A percentile compares a stretch with the other conserved stretches of the same genome.
These are phyloP conservation scores for Caenorhabditis briggsae DNA, from an alignment of 1,140 invertebrate species.

Conservation along the genomic window DNA sequence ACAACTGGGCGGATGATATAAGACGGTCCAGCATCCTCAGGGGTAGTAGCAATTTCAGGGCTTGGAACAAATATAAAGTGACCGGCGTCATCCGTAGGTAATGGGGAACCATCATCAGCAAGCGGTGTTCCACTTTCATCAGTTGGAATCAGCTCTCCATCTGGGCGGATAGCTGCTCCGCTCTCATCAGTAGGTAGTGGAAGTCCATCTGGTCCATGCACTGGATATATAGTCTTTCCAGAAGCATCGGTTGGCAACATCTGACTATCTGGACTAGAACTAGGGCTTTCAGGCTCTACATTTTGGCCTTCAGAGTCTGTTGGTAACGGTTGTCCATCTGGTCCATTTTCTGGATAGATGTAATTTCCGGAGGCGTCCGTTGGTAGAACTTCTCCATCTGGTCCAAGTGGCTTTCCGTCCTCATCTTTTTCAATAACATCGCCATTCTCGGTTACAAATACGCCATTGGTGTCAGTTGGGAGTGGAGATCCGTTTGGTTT, in stretches of 20 bases:
- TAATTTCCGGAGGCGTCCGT: constrained; percentile 61
- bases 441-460: constrained; percentile 52
- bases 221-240: constrained; percentile 59
- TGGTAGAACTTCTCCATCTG: constrained; percentile 62
- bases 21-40: constrained; percentile 17
- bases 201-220: constrained; percentile 55
- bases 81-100: constrained; percentile 63
- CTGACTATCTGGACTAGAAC: constrained; percentile 45
- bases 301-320: constrained; percentile 40
- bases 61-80: constrained; percentile 56
- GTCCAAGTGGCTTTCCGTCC: constrained; percentile 58
- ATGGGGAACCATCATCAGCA: constrained; percentile 46
- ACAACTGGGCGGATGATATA: constrained; percentile 53
- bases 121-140: constrained; percentile 59
- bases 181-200: constrained; percentile 55
- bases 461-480: constrained; percentile 62
- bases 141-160: constrained; percentile 63
- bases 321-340: constrained; percentile 60
- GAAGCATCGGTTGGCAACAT: constrained; percentile 59
- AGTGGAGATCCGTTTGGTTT: constrained; percentile 66
- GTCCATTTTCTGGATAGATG: constrained; percentile 64
- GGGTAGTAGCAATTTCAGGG: constrained; percentile 3
- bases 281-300: constrained; percentile 48
- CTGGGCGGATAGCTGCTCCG: constrained; percentile 42
- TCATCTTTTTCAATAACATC: constrained; percentile 39